Conservation (phyloP, 2,888 invertebrate species). For the Leucophenga maculata region DNA sequence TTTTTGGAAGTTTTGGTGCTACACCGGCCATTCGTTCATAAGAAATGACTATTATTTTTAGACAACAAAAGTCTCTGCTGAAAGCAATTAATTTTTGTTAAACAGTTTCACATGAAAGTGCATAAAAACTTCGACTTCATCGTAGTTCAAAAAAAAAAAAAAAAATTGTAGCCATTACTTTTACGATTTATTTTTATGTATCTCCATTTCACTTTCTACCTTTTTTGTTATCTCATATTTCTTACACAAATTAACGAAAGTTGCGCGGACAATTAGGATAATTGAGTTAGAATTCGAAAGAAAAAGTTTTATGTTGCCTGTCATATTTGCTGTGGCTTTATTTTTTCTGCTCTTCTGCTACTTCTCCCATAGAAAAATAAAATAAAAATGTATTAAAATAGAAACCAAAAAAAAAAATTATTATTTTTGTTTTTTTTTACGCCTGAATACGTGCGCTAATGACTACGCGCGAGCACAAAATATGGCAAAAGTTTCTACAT, state of each 20-base stretch:
- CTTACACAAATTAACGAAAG: constrained; percentile 19
- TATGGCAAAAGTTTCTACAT: constrained; percentile 16
- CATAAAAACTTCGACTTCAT: constrained; percentile 21
- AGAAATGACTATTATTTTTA: no score
- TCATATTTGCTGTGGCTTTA: neutral
- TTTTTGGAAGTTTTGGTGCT: no score
- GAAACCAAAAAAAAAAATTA: neutral
- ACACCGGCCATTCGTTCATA: no score
- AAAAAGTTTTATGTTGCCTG: constrained; percentile 1
- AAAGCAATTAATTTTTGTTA: no score
- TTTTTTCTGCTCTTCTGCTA: neutral
- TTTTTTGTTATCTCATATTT: constrained; percentile 12
- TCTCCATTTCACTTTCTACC: neutral
- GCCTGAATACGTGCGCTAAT: constrained; percentile 30
- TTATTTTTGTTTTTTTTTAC: constrained; percentile 6
- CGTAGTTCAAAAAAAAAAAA: no score
- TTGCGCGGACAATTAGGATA: constrained; percentile 24
- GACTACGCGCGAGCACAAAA: constrained; percentile 14
- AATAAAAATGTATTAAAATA: neutral
- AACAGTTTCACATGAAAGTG: no score
- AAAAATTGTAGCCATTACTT: neutral
- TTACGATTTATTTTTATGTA: neutral
- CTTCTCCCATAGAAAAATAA: neutral
- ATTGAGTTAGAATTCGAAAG: constrained; percentile 18
- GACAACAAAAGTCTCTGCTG: no score